These are phyloP conservation scores for Chaetodon trifascialis DNA, from an alignment of 2,113 vertebrate genomes.

Conservation along the genomic window DNA sequence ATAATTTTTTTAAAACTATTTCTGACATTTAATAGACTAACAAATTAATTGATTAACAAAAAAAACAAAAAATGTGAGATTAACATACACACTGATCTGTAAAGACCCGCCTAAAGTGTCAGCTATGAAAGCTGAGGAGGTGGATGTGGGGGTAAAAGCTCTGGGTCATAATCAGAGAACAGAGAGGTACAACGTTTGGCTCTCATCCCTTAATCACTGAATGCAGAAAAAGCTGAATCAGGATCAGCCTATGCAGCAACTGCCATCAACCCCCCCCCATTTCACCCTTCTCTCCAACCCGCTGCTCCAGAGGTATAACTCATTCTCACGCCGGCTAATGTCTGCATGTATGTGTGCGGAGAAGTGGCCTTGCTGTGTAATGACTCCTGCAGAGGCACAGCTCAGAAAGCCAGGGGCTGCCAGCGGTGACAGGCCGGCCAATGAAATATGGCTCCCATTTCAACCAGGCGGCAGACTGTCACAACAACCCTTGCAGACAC, in stretches of 20 bases:
- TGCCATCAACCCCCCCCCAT: conserved; percentile 43
- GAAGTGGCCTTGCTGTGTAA: conserved; percentile 64
- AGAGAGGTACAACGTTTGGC: conserved; percentile 23
- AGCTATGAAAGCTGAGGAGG: conserved; percentile 10
- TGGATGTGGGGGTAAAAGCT: conserved; percentile 22
- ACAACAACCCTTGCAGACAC: conserved; percentile 39
- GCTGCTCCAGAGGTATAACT: conserved; percentile 60
- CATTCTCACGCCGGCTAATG: conserved; percentile 47
- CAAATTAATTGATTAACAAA: not conserved
- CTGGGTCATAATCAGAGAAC: conserved; percentile 12
- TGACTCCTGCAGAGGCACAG: conserved; percentile 68
- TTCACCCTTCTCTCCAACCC: conserved; percentile 21
- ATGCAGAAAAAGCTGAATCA: conserved; percentile 69
- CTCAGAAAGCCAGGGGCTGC: conserved; percentile 34
- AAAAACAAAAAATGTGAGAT: too few species aligned
- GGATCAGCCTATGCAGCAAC: conserved; percentile 59
- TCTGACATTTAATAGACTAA: not conserved
- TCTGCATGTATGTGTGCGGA: conserved; percentile 28
- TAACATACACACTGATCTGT: too few species aligned
- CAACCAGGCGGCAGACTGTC: conserved; percentile 47
- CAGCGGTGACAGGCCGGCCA: conserved; percentile 48
- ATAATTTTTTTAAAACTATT: not conserved
- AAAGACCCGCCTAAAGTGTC: too few species aligned
- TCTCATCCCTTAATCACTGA: conserved; percentile 7
- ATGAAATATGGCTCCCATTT: conserved; percentile 75